Evolutionary conservation across 2,113 vertebrate species (phyloP), one percentile per base, ranked within the genome.

Genomic region (Caranx ignobilis): DNA sequence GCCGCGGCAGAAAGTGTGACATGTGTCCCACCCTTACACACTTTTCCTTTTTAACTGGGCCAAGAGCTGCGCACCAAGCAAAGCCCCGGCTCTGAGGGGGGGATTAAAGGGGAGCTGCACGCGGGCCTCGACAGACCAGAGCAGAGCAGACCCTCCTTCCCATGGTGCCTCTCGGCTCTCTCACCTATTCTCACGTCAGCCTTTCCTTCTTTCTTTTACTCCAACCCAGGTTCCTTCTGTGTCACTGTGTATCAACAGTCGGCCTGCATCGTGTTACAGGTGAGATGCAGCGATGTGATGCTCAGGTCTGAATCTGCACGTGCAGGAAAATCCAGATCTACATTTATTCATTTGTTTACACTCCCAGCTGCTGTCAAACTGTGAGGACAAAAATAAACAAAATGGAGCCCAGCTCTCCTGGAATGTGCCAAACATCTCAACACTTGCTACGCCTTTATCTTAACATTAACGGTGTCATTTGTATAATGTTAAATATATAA

Each of bases 1-100:
- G 79, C 88, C 82, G 64, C 48, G 54, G 79, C 75, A 93, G 88
- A 91, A 88, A 93, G 90, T 92, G 88, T 88, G 87, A 91, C 84
- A 91, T 83, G 59, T 71, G 84, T 88, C 77, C 83, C 80, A 86
- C 83, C 56, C 77, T 84, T 74, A 77, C 66, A 68, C 84, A 26
- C 26, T 26, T 82, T 89, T 87, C 74, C 73, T 88, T 90, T 87
- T 87, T 54, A 85, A 78, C 77, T 69, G n/a, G 77, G 88, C 86
- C 89, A 92, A 87, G 79, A 88, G 81, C 78, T 62, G 82, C 59
- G 77, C 90, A 71, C 75, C 56, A 71, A 70, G 82, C 83, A 87
- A 79, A 88, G 75, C 78, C 78, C 65, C 18, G 70, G 77, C 87
- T 87, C 87, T 80, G 85, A 76, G 83, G 81, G 67, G 32, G 72